Evolutionary conservation across 2,888 invertebrate genomes (phyloP).

Genomic region (Terebella lapidaria): DNA sequence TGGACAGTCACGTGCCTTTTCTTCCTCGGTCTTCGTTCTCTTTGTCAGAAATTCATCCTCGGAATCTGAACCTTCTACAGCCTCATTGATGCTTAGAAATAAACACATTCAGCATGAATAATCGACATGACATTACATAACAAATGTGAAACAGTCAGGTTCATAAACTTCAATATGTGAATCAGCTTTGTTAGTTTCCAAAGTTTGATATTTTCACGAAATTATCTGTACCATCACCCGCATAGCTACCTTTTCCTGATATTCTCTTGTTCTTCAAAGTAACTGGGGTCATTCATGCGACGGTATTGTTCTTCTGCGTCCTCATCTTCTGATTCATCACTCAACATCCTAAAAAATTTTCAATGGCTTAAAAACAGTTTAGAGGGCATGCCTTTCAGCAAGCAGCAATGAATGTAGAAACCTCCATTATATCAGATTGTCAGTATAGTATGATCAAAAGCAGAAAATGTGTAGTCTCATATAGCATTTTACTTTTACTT

Average conservation of each 20-base stretch:
- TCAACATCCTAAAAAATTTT: constrained; percentile 1
- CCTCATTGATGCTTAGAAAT: constrained; percentile 2
- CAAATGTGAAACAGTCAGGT: background rate
- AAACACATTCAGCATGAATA: background rate
- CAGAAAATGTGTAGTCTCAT: no score
- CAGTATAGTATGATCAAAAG: no score
- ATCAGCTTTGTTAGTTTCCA: no score
- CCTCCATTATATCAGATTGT: no score
- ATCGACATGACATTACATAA: background rate
- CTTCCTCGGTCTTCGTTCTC: constrained; percentile 42
- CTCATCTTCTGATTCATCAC: constrained; percentile 12
- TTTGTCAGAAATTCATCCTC: constrained; percentile 31
- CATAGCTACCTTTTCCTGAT: constrained; percentile 16
- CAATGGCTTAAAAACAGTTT: background rate
- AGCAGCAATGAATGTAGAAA: no score
- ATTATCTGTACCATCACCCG: background rate
- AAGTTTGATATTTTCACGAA: background rate
- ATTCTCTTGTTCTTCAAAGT: constrained; percentile 20
- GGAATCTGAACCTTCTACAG: constrained; percentile 18
- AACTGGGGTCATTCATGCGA: constrained; percentile 11
- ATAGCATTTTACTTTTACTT: no score
- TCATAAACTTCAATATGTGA: background rate
- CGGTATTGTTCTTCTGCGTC: background rate
- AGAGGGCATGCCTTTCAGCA: no score
- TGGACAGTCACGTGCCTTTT: constrained; percentile 33